Evolutionary conservation across 2,888 invertebrate species (phyloP), one percentile per base, ranked within the genome.

Genomic region (Ypsolopha sequella): DNA sequence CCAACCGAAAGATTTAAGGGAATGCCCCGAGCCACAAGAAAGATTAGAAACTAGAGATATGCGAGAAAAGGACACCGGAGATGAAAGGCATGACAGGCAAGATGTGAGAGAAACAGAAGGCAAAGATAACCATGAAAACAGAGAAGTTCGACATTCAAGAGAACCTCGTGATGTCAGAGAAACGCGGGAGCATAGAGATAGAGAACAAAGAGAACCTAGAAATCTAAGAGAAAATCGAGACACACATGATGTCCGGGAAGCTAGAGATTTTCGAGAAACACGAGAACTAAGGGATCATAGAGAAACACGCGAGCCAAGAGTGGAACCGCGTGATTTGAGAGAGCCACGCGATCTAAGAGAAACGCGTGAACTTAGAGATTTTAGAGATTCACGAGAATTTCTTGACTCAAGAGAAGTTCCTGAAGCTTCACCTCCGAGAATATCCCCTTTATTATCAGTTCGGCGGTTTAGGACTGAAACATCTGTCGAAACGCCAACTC

Each of bases 371-470:
- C 60, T 65, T 55, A 70, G 76, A 63, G 80, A 79, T 62, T 68
- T 70, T 60, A 72, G 75, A 64, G 81, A 81, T 49, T 54, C 65
- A 41, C 68, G 80, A 38, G 80, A 80, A 45, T 52, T 62, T 53
- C 68, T 80, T 34, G 84, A 84, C 46, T 66, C 62, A 10, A 68
- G 82, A 65, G 86, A 85, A 53, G 67, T 64, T 49, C 68, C 84
- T 9, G 87, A 88, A 60, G 74, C 87, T 39, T 80, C 87, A 52
- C 82, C 82, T 55, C 79, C 87, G 55, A 69, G 87, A 75, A 76
- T 85, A 76, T 80, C 87, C 56, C 76, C 84, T 57, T 59, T 87
- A 65, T 65, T 89, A 68, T 80, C 85, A 52, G 79, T 87, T 24
- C 72, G 87, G 58, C 74, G 87, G 58, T 85, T 84, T 73, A 71